Base-by-base conservation (phyloP, 2,113 vertebrate genomes). In the Brienomyrus longianalis region DNA sequence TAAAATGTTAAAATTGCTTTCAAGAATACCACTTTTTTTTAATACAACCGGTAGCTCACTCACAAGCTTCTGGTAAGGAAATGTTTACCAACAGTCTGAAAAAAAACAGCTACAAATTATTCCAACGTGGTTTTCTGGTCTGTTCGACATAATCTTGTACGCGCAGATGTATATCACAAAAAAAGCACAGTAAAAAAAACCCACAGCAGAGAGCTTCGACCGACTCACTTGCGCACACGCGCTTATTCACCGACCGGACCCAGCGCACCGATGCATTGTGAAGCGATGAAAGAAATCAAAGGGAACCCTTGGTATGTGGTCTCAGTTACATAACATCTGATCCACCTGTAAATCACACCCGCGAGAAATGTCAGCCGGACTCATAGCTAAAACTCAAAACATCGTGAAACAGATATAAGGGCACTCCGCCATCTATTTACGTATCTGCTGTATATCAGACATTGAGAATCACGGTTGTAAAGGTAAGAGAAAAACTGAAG, bases 321-420 rank as follows among this genome's bases (percentile, higher is more conserved):
- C 85, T 54, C 51, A 54, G 51, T 54, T 54, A 39, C 83, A 84
- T 51, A 87, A 51, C 48, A 56, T 87, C 85, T 35, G 50, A 35
- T 35, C 47, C 50, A 87, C 51, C 51, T 87, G 85, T 87, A 87
- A 52, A 56, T 87, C 85, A 87, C 85, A 56, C 51, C 85, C 84
- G 51, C 23, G 48, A 86, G 85, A 87, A 54, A 87, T 35, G 48
- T n/a, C 85, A 87, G 2, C 27, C 48, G n/a, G 23, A 51, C 85
- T 54, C 48, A 10, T 35, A 84, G 19, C 9, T 31, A 84, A n/a
- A 84, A 48, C 21, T 84, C 3, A 48, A 83, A 21, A 45, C 43
- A 47, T 3, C 5, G 23, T 86, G n/a, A 86, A 52, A 56, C 50
- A 56, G 48, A 86, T 85, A 50, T 27, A 86, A 86, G 83, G 23